Evolutionary conservation across 2,797 vertebrate species (phyloP).

Genomic region (Coregonus sp.): DNA sequence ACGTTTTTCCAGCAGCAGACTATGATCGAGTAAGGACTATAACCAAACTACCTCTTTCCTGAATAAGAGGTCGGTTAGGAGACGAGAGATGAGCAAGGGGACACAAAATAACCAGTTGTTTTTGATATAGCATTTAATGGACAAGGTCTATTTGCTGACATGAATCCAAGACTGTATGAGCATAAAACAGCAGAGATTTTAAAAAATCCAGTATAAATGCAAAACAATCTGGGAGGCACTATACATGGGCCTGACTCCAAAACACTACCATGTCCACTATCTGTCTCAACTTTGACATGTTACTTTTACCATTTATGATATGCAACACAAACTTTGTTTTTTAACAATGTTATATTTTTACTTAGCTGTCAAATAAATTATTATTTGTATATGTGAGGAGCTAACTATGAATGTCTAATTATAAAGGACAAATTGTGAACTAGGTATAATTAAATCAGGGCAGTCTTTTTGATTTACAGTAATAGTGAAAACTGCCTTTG

Average conservation of each 20-base stretch:
- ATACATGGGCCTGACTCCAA: not conserved
- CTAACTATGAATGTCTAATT: constrained; percentile 18
- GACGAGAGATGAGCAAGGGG: not conserved
- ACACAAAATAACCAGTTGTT: not conserved
- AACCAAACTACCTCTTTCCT: too few relatives aligned
- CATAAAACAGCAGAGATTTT: not conserved
- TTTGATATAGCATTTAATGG: not conserved
- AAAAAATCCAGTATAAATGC: not conserved
- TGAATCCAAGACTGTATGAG: not conserved
- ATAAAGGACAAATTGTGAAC: not conserved
- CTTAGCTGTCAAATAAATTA: not conserved
- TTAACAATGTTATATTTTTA: constrained; percentile 6
- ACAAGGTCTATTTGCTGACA: not conserved
- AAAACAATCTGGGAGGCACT: not conserved
- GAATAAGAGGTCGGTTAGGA: not conserved
- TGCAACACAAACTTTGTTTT: not conserved
- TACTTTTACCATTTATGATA: not conserved
- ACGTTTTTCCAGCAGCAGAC: too few relatives aligned
- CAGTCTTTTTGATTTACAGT: not conserved
- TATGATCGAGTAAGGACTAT: not conserved
- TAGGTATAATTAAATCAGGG: not conserved
- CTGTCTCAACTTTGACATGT: not conserved
- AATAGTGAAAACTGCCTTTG: constrained; percentile 17
- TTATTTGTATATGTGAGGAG: not conserved
- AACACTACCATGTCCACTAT: not conserved